Evolutionary conservation across 2,113 vertebrate species (phyloP), one percentile per base, ranked within the genome.

Genomic region (Neodon shergylaensis): DNA sequence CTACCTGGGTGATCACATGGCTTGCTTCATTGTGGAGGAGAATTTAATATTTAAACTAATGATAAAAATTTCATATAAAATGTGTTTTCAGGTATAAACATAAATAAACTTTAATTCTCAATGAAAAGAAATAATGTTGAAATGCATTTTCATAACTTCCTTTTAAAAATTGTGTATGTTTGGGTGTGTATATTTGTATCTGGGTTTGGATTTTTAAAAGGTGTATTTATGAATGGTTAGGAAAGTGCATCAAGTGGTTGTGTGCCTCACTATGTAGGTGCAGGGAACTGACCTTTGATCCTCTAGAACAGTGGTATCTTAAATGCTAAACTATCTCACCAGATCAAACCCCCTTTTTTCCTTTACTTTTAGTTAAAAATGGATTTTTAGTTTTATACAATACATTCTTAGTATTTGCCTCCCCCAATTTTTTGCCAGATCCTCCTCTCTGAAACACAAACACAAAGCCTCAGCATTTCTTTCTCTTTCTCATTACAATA

Each of bases 311-410:
- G 17, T 21, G 7, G 31, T 78, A 49, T 1, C 14, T 49, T 52
- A 52, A 52, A 36, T 52, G 33, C 8, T 79, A 4, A 79, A 1
- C 16, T 79, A 52, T 36, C 77, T 79, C 2, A 49, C 31, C 10
- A 4, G 9, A 7, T 7, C 9, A 0, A 11, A 4, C 17, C 4
- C 49, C 9, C 3, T 31, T 52, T 79, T 52, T 11, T 4, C 0
- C 26, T 77, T 79, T 36, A 36, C 77, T 52, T 52, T 52, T 10
- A 21, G 21, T 21, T 79, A 17, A 52, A 79, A 79, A 54, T 10
- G 36, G 1, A 79, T 52, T 54, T 36, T 58, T 58, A 58, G 54
- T 58, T 58, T 58, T 19, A 31, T 47, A 47, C 28, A 77, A 47
- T 79, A 52, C 33, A 52, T 52, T 52, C 47, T 10, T 8, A 17